These are phyloP conservation scores for Myotis findleyi DNA, from an alignment of 2,797 vertebrate species.

Conservation along the genomic window DNA sequence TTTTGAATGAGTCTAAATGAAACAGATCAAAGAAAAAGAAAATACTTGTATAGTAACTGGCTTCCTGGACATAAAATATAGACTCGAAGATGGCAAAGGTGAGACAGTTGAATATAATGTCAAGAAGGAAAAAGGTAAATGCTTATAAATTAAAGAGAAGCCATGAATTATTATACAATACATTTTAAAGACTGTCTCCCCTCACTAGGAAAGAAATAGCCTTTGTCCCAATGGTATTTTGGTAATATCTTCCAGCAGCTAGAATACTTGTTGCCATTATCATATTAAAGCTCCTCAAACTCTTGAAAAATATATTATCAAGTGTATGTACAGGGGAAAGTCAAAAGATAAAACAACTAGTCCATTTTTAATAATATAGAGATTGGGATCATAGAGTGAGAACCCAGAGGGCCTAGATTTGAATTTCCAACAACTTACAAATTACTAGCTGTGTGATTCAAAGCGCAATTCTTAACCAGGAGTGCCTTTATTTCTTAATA, in stretches of 20 bases:
- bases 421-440: not conserved
- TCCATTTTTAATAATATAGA: slow-evolving; percentile 9
- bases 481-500: not conserved
- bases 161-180: not conserved
- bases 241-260: slow-evolving; percentile 4
- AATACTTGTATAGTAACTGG: not conserved
- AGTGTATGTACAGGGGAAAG: not conserved
- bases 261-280: not conserved
- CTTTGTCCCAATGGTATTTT: slow-evolving; percentile 22
- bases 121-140: slow-evolving; percentile 24
- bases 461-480: slow-evolving; percentile 1
- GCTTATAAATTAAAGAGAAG: slow-evolving; percentile 34
- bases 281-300: not conserved
- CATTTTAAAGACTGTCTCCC: not conserved
- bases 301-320: not conserved
- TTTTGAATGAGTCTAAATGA: slow-evolving; percentile 8
- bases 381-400: not conserved
- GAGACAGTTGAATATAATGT: slow-evolving; percentile 41
- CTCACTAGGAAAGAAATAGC: not conserved
- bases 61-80: not conserved
- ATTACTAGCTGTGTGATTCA: not conserved
- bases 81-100: not conserved
- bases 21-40: slow-evolving; percentile 51
- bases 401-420: slow-evolving; percentile 24
- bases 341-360: not conserved